A percentile compares a stretch with the other conserved stretches of the same genome.
phyloP scores from a whole-genome alignment of 2,113 vertebrate genomes.

The Apus apus region DNA sequence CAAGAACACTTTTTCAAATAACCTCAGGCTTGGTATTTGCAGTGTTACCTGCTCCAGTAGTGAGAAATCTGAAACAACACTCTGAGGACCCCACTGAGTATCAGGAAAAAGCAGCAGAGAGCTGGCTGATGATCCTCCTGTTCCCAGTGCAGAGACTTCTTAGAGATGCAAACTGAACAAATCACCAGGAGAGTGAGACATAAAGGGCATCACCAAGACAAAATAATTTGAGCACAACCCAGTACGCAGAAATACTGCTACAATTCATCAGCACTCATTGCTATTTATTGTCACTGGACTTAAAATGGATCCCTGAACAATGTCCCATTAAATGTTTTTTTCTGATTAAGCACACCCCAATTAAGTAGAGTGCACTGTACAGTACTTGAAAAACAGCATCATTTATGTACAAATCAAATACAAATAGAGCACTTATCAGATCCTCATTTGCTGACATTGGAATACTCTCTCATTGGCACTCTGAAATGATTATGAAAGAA shows the following conservation, averaged over 20 bases:
- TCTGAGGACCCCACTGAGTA: not conserved
- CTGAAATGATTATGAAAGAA: not conserved
- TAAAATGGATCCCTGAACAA: slow-evolving; percentile 42
- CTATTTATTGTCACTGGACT: slow-evolving; percentile 39
- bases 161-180: not conserved
- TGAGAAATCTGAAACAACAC: not conserved
- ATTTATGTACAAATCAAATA: slow-evolving; percentile 34
- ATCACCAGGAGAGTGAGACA: not conserved
- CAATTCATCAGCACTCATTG: slow-evolving; percentile 21
- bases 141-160: not conserved
- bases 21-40: not conserved
- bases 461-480: slow-evolving; percentile 5
- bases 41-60: not conserved
- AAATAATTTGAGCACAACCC: slow-evolving; percentile 2
- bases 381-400: slow-evolving; percentile 36
- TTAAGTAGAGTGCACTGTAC: slow-evolving; percentile 35
- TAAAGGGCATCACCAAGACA: not conserved
- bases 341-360: slow-evolving; percentile 51
- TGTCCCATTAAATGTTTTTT: slow-evolving; percentile 53
- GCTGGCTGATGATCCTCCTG: not conserved
- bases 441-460: slow-evolving; percentile 27
- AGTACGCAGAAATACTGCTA: not conserved
- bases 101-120: not conserved
- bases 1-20: not conserved
- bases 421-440: slow-evolving; percentile 41